Conservation (phyloP, 2,888 invertebrate genomes). For the Dendrolimus houi region DNA sequence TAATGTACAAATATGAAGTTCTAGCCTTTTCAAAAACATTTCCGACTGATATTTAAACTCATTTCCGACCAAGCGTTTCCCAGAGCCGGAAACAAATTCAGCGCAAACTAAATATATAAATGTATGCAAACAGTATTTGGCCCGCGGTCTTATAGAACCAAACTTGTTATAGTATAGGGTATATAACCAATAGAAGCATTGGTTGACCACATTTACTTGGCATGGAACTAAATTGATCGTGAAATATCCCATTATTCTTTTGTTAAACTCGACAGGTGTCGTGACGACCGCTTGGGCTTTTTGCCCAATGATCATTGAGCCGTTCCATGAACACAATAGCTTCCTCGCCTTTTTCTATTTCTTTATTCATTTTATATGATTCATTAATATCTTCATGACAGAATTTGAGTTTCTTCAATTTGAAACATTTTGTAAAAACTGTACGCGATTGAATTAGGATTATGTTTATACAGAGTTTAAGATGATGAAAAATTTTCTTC, state of each 20-base stretch:
- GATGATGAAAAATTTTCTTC: background rate
- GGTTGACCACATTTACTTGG: background rate
- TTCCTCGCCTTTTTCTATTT: conserved; percentile 14
- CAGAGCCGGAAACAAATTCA: too few species aligned
- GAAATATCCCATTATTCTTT: conserved; percentile 36
- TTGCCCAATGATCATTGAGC: conserved; percentile 25
- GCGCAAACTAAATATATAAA: too few species aligned
- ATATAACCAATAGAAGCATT: too few species aligned
- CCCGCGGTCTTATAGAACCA: too few species aligned
- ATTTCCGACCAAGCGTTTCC: too few species aligned
- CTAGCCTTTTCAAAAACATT: too few species aligned
- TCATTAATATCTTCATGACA: background rate
- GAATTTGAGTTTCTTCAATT: background rate
- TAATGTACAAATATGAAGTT: too few species aligned
- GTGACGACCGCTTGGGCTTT: conserved; percentile 38
- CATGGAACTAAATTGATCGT: conserved; percentile 18
- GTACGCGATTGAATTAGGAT: background rate
- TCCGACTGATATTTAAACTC: too few species aligned
- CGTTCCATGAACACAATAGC: conserved; percentile 23
- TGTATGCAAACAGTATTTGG: too few species aligned
- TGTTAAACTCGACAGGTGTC: conserved; percentile 38
- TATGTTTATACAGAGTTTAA: background rate
- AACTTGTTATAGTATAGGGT: too few species aligned
- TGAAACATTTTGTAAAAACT: background rate
- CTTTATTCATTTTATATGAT: conserved; percentile 9